phyloP scores from a whole-genome alignment of 2,888 invertebrate genomes.

The Temnothorax rugatulus region DNA sequence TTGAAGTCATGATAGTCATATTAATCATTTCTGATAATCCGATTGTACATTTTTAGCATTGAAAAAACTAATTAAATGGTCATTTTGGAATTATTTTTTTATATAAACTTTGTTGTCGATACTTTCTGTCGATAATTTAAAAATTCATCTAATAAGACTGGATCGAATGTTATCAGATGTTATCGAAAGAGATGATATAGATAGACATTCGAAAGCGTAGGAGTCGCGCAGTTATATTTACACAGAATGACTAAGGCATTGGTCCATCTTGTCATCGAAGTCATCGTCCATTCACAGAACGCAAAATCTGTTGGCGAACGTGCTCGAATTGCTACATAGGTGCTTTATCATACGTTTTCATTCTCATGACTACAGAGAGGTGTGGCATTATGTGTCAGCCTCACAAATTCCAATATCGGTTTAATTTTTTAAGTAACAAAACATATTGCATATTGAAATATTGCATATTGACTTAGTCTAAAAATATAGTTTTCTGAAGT shows the following conservation, averaged over 20 bases:
- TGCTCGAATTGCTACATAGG: constrained; percentile 31
- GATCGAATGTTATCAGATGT: neutral
- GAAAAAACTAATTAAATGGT: neutral
- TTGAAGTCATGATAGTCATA: neutral
- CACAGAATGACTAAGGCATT: constrained; percentile 68
- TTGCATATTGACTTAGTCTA: neutral
- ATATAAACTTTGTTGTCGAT: neutral
- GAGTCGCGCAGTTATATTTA: constrained; percentile 70
- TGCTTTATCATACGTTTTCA: constrained; percentile 8
- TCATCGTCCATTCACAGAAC: constrained; percentile 77
- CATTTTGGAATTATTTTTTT: neutral
- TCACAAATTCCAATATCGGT: neutral
- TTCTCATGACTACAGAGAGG: neutral
- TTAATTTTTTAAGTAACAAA: neutral
- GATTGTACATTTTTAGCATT: neutral
- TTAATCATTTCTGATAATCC: neutral
- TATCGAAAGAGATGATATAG: constrained; percentile 60
- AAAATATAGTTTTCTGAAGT: neutral
- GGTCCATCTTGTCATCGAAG: constrained; percentile 61
- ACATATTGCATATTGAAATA: neutral
- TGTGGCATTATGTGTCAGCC: neutral
- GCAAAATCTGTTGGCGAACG: constrained; percentile 71
- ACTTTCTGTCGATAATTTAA: neutral
- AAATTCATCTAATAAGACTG: neutral
- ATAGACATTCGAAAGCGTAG: constrained; percentile 70